Base-by-base conservation (phyloP, 2,888 invertebrate genomes). In the Cheilosia scutellata region DNA sequence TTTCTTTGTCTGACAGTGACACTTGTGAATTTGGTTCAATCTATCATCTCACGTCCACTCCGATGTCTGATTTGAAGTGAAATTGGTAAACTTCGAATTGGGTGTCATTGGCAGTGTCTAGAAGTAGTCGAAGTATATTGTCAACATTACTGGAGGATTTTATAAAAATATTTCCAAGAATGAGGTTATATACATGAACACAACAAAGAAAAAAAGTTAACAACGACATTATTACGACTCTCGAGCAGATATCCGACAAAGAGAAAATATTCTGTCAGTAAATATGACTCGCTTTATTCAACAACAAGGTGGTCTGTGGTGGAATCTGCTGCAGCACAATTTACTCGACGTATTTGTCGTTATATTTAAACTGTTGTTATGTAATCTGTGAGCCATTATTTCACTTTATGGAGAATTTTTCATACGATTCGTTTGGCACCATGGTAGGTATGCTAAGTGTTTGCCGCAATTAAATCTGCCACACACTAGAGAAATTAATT, bases 401-500 rank as follows among this genome's bases (percentile, higher is more conserved):
- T 40, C 55, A 42, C 31, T 31, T 20, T 27, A 13, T 7, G 4
- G 44, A 27, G 31, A 25, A 42, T 9, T 42, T 53, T 60, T 11
- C 11, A 25, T 49, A 47, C 9, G 9, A 25, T 20, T 75, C 29
- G 33, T 20, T 82, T 53, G 63, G 25, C 63, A 47, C 60, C 58
- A 71, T 66, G 11, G 37, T 72, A 20, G 20, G 53, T 62, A 11
- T 25, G 62, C 25, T 78, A 83, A 83, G 77, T 83, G 78, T 68
- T 83, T 62, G 83, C 74, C 66, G 72, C 62, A 74, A 78, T 83
- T 72, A 72, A 78, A 57, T 20, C 25, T 25, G 25, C 27, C 25
- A 9, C 33, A 53, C 55, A 55, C 65, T 33, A 53, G 55, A 29
- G 49, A 62, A 83, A 78, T 78, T 78, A 83, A 83, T 83, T 83